These are phyloP conservation scores for Agraylea sexmaculata DNA, from an alignment of 1,140 invertebrate genomes.

Conservation along the genomic window DNA sequence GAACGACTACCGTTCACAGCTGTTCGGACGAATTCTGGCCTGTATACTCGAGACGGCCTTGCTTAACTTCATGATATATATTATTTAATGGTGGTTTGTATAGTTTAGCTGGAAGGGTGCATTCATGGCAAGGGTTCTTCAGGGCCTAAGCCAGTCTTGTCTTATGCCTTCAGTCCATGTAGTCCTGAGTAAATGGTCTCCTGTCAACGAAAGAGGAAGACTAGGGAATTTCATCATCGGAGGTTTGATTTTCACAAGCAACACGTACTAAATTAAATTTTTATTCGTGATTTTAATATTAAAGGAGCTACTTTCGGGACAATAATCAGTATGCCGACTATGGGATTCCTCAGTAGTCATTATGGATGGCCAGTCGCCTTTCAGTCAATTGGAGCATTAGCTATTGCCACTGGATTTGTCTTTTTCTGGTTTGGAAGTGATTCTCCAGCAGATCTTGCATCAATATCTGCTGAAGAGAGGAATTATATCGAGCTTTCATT, in stretches of 20 bases:
- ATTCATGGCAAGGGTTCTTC: neutral
- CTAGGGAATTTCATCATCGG: slow-evolving; percentile 21
- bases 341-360: slow-evolving; percentile 13
- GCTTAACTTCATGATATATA: no score
- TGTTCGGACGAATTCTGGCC: no score
- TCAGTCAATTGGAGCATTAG: slow-evolving; percentile 30
- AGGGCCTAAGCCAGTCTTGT: slow-evolving; percentile 67
- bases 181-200: slow-evolving; percentile 65
- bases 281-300: neutral
- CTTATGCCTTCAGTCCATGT: slow-evolving; percentile 67
- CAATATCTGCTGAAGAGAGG: slow-evolving; percentile 29
- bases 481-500: slow-evolving; percentile 31
- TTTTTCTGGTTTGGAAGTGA: slow-evolving; percentile 27
- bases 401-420: slow-evolving; percentile 23
- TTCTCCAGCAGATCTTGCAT: slow-evolving; percentile 27
- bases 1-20: no score
- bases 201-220: slow-evolving; percentile 41
- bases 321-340: slow-evolving; percentile 15
- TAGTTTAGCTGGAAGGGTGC: slow-evolving; percentile 1
- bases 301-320: slow-evolving; percentile 17
- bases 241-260: slow-evolving; percentile 9
- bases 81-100: neutral
- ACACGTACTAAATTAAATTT: neutral
- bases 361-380: slow-evolving; percentile 26
- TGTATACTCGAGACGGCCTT: no score